Evolutionary conservation across 2,797 vertebrate species (phyloP), one percentile per base, ranked within the genome.

Genomic region (Chlorospingus flavigularis): DNA sequence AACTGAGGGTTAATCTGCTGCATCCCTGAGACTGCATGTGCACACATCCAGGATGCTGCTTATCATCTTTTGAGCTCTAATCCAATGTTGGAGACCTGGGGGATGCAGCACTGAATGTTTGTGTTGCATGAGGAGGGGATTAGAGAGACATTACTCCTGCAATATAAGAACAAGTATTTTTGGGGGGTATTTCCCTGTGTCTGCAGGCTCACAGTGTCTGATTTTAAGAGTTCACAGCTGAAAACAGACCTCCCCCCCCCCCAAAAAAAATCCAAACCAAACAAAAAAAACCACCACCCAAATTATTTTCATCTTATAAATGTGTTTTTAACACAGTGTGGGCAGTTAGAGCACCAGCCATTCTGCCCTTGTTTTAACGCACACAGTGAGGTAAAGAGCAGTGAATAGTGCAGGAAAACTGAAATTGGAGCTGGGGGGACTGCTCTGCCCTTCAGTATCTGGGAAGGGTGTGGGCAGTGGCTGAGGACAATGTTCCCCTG

Each of bases 251-350:
- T n/a, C 5, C 4, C 5, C 2, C 2, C 1, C 6, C 2, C 2
- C 5, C 2, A 10, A 33, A 35, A 51, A 5, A 28, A 21, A 33
- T 24, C 21, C 21, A 55, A 68, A 48, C 1, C 45, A 35, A 53
- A 10, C 3, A 26, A 60, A 63, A 6, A 43, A 0, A 0, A 4
- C 1, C 0, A n/a, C n/a, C n/a, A n/a, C 1, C 8, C 15, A 19
- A 26, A 45, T 28, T 0, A 51, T 58, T 66, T 88, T 66, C 0
- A 37, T 42, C 10, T 35, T n/a, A 33, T 23, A 48, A 76, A 39
- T 13, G 1, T 3, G 0, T 10, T 65, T 24, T 43, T 54, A 78
- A 31, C 43, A 21, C 1, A 31, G 11, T 1, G 5, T 30, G n/a
- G 24, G 28, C 39, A 78, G 50, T 16, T 45, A 48, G 1, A 79